A percentile compares a stretch with the other conserved stretches of the same genome.
phyloP scores from a whole-genome alignment of 2,797 vertebrate genomes.

The Alfaro cultratus region DNA sequence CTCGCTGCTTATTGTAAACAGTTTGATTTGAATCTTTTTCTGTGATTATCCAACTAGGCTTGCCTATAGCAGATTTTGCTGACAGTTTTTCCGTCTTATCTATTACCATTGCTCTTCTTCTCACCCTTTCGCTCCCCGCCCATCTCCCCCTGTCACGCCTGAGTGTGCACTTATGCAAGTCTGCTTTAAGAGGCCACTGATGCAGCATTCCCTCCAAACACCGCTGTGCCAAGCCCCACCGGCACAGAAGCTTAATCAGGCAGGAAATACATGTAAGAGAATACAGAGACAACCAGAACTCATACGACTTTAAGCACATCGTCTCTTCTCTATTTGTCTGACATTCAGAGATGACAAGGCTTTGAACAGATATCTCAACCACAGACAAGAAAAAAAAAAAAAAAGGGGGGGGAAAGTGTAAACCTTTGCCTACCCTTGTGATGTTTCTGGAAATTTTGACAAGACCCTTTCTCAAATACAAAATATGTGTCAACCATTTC shows the following conservation, averaged over 20 bases:
- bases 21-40: conserved; percentile 35
- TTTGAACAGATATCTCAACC: conserved; percentile 42
- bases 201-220: conserved; percentile 61
- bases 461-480: neutral
- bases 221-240: conserved; percentile 51
- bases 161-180: conserved; percentile 62
- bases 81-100: conserved; percentile 42
- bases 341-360: conserved; percentile 49
- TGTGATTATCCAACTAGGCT: conserved; percentile 25
- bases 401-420: conserved; percentile 15
- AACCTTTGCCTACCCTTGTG: conserved; percentile 5
- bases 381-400: conserved; percentile 7
- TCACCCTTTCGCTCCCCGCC: neutral
- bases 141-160: conserved; percentile 40
- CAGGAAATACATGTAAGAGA: conserved; percentile 72
- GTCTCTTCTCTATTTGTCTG: conserved; percentile 47
- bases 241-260: conserved; percentile 73
- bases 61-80: conserved; percentile 37
- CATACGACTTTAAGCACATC: conserved; percentile 41
- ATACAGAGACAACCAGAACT: conserved; percentile 50
- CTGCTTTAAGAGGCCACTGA: conserved; percentile 68
- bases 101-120: conserved; percentile 30
- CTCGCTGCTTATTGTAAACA: conserved; percentile 21
- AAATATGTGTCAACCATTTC: neutral
- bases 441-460: conserved; percentile 5